Evolutionary conservation across 2,113 vertebrate species (phyloP), one percentile per base, ranked within the genome.

Genomic region (Micronisus gabar): DNA sequence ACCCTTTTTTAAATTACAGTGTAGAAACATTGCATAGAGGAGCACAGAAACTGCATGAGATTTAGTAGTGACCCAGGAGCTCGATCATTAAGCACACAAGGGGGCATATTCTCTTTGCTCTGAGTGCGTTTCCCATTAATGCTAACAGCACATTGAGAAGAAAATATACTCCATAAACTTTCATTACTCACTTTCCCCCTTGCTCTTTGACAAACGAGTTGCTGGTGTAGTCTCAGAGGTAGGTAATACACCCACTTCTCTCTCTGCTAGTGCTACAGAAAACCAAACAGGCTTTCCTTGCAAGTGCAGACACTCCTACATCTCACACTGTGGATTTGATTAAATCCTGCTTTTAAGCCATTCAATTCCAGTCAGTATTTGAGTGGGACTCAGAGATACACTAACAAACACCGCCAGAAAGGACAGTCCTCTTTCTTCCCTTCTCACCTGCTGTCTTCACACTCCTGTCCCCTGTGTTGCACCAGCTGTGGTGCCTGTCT

Each of bases 81-180:
- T 47, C 3, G 0, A 61, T 90, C 81, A 66, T 70, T 74, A 81
- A 81, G 71, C 52, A 56, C 67, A 74, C 41, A 43, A 80, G 66
- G 67, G 63, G 59, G 43, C 53, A 80, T 8, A 82, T 50, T 68
- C 70, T 65, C 71, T 47, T 47, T 2, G 1, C 53, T 87, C 48
- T 2, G 6, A 92, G 53, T 27, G 59, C 36, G 11, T 59, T 88
- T 81, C 55, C 45, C 65, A 81, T 84, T 78, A 73, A 73, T 50
- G 32, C 23, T 94, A 87, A 94, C 36, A 81, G 89, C 40, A 76
- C 1, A 0, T 7, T 41, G 63, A 85, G 55, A 73, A 73, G 43
- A 75, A 87, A 95, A 95, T 40, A 71, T 7, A 63, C 47, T 53
- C 67, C n/a, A 53, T 59, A 84, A 90, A 59, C 81, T 59, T 86